A percentile compares a stretch with the other conserved stretches of the same genome.
Evolutionary conservation across 2,113 vertebrate species (phyloP).

Genomic region (Ceuthmochares aereus): DNA sequence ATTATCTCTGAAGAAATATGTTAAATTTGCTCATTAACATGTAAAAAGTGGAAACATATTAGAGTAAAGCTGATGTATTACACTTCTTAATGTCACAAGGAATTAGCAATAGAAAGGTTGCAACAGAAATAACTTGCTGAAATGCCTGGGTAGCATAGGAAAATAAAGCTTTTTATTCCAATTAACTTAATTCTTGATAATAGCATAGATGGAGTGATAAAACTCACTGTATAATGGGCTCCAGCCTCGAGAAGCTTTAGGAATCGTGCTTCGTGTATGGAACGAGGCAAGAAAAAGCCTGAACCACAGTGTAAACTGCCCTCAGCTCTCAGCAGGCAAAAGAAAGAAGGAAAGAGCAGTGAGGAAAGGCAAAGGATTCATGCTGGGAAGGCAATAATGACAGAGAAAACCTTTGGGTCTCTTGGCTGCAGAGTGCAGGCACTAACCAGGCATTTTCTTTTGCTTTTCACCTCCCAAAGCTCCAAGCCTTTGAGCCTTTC

Average conservation of each 20-base stretch:
- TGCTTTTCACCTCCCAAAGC: not conserved
- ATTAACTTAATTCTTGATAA: not conserved
- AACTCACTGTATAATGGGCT: not conserved
- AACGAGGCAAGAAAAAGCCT: not conserved
- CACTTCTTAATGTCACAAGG: not conserved
- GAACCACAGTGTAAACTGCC: not conserved
- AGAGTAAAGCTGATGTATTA: not conserved
- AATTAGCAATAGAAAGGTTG: not conserved
- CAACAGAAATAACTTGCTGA: not conserved
- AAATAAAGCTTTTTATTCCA: not conserved
- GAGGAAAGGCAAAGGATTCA: not conserved
- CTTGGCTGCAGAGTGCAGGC: rapidly evolving
- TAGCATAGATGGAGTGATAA: not conserved
- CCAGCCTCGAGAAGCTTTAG: not conserved
- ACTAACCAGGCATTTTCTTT: not conserved
- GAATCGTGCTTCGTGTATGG: rapidly evolving
- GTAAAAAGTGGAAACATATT: not conserved
- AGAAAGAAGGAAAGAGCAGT: not conserved
- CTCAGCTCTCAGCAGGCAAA: not conserved
- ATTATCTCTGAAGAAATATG: not conserved
- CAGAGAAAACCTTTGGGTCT: not conserved
- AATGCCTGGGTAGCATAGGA: not conserved
- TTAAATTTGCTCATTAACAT: conserved; percentile 21
- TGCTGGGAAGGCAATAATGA: rapidly evolving
- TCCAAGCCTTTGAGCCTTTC: not conserved